Evolutionary conservation across 2,797 vertebrate species (phyloP).

Genomic region (Pteronotus mesoamericanus): DNA sequence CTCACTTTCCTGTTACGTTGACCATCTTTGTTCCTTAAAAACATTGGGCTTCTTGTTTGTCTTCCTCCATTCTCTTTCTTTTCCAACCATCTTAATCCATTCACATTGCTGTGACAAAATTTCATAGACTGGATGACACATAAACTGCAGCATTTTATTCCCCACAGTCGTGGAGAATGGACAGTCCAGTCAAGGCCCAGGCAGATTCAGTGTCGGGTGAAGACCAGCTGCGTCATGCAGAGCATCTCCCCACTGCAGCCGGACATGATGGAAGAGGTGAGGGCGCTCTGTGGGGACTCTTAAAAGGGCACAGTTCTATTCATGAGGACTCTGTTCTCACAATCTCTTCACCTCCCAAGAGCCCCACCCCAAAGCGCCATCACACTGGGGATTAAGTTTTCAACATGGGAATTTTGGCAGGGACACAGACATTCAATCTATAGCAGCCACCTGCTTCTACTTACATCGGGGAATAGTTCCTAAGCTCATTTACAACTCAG

Average conservation of each 20-base stretch:
- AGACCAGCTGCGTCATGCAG: not conserved
- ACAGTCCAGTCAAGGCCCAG: not conserved
- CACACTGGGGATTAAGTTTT: not conserved
- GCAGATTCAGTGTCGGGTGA: not conserved
- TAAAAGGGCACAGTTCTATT: not conserved
- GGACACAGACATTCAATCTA: not conserved
- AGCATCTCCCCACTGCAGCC: not conserved
- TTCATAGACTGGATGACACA: not conserved
- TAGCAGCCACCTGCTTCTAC: not conserved
- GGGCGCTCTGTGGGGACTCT: not conserved
- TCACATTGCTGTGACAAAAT: not conserved
- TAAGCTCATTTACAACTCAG: not conserved
- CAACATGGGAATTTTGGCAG: not conserved
- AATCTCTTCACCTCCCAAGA: not conserved
- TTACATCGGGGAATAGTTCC: not conserved
- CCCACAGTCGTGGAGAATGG: not conserved
- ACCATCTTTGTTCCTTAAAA: not conserved
- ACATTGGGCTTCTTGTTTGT: not conserved
- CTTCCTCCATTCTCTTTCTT: not conserved
- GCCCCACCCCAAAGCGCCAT: not conserved
- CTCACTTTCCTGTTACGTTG: not conserved
- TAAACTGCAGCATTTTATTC: not conserved
- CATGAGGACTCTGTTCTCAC: not conserved
- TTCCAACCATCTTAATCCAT: not conserved
- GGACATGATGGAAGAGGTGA: accelerated